Base-by-base conservation (phyloP, 2,888 invertebrate genomes). In the Andrena hattorfiana region DNA sequence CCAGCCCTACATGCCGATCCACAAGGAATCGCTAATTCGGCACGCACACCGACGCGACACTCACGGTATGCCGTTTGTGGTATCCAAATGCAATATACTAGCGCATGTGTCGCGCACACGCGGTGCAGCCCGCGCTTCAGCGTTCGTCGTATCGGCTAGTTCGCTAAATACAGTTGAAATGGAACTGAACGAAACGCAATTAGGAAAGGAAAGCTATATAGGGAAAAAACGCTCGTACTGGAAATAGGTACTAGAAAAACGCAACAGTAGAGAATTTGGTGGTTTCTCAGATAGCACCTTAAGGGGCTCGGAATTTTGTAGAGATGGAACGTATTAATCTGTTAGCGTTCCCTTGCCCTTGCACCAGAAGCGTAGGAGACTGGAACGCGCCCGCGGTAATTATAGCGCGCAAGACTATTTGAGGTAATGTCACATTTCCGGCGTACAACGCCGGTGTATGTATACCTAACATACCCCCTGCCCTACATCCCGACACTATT, bases 41-140 rank as follows among this genome's bases (percentile, higher is more conserved):
- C 48, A 26, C 78, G 63, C 63, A 79, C 56, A 79, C 59, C 54
- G 32, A 32, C n/a, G 56, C 64, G 20, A 71, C 66, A 10, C 70
- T 35, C 23, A 4, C 23, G 81, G 66, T 80, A 80, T 80, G 80
- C 81, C 54, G 67, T 67, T 80, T 80, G 81, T 48, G 80, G 80
- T 80, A 71, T 54, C 72, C 71, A 66, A 71, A 80, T 54, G 62
- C 80, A 67, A 80, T 80, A 80, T 72, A 67, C 77, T 7, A 8
- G 67, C 42, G 67, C 54, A 59, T 74, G 76, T 78, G 75, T 64
- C 79, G 69, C 79, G 42, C 26, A 6, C 66, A 28, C 71, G 64
- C 59, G 20, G 35, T 13, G 70, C 51, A 59, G 49, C 63, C 60
- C 74, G 35, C 74, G 77, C 59, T 64, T 51, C 42, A 62, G 49